Evolutionary conservation across 2,797 vertebrate species (phyloP).

Genomic region (Gephyroberyx darwinii): DNA sequence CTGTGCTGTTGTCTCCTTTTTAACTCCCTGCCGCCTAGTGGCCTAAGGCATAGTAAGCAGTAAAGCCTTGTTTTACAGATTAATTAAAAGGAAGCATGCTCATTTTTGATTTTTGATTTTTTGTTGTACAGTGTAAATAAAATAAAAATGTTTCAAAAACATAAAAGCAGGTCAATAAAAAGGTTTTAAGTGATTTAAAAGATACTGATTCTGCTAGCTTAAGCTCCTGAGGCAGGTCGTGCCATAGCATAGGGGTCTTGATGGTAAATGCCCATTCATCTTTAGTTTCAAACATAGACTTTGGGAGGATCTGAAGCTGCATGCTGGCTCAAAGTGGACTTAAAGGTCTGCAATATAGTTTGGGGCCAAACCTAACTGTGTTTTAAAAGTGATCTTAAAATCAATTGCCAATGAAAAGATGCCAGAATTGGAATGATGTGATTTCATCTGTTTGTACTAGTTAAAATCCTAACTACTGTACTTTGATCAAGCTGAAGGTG

Average conservation of each 20-base stretch:
- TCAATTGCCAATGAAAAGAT: conserved; percentile 47
- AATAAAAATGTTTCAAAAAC: too few species aligned
- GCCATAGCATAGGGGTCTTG: not conserved
- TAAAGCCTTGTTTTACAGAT: conserved; percentile 27
- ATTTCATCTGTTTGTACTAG: conserved; percentile 54
- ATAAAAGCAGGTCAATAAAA: not conserved
- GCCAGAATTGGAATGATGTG: conserved; percentile 29
- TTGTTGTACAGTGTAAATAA: not conserved
- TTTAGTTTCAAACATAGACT: conserved; percentile 32
- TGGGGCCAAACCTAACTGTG: conserved; percentile 51
- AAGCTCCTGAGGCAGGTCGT: conserved; percentile 1
- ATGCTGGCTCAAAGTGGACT: conserved; percentile 49
- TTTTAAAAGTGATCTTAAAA: conserved; percentile 57
- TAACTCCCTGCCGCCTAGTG: conserved; percentile 47
- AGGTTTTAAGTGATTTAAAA: conserved; percentile 2
- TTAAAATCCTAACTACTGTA: conserved; percentile 56
- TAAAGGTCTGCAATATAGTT: conserved; percentile 59
- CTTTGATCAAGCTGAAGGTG: conserved; percentile 53
- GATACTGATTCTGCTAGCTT: not conserved
- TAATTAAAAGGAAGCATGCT: conserved; percentile 47
- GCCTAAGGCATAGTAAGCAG: conserved; percentile 36
- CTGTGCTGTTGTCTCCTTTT: conserved; percentile 9
- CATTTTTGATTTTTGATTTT: conserved; percentile 38
- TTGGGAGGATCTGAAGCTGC: conserved; percentile 49
- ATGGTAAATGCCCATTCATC: conserved; percentile 30